Base-by-base conservation (phyloP, 2,888 invertebrate species). In the Furcula furcula region DNA sequence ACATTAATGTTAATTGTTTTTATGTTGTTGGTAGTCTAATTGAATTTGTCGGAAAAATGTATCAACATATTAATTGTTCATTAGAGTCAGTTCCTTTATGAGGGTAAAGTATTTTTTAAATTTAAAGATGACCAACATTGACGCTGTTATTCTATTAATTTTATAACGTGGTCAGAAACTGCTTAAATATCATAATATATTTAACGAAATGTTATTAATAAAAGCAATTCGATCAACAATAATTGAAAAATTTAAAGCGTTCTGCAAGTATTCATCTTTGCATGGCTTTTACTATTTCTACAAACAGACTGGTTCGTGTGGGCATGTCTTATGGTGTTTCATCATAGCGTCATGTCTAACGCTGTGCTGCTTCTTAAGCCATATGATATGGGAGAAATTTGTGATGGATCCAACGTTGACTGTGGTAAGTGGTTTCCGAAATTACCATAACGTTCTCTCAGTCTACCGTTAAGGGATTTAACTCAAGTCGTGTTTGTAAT, bases 311-410 rank as follows among this genome's bases (percentile, higher is more conserved):
- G 51, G 50, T 0, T 56, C 53, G 39, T 57, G 54, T 43, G 51
- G 72, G 0, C 57, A 67, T 4, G 10, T 53, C 0, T 25, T 67
- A 0, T 86, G 86, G 86, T 25, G 46, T 0, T 4, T 53, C 4
- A 67, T 81, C 4, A 59, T 85, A 5, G 39, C 52, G 0, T 45
- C 62, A 2, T 73, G 81, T 10, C 9, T 74, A 1, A 44, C 40
- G 0, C 47, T 87, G 1, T 84, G 82, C 40, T 65, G 55, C 1
- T 76, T 73, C 28, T 65, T 86, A 1, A 59, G 85, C 4, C 70
- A 74, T 4, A 80, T 83, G 77, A 84, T 86, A 7, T 83, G 81
- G 82, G 45, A 66, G 7, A 85, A 83, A 41, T 86, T 74, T 15
- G 55, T 62, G 0, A 45, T 62, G 4, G 78, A 85, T 31, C 87